Conservation (phyloP, 2,888 invertebrate species). For the Anoncus sp. region DNA sequence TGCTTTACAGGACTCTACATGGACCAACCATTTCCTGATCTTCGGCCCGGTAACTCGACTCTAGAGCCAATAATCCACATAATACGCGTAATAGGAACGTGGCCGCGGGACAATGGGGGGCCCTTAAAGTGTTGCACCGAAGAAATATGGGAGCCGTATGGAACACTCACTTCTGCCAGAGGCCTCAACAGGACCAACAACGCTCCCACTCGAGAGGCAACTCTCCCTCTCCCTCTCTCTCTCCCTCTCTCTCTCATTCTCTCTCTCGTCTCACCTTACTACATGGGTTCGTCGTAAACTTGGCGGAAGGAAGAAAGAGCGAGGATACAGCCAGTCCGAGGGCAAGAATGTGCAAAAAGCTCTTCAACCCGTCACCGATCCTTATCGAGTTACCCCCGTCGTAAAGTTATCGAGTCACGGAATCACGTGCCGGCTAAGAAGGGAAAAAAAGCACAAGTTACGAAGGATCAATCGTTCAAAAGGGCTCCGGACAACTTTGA, state of each 20-base stretch:
- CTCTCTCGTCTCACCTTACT: constrained; percentile 59
- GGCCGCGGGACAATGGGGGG: constrained; percentile 65
- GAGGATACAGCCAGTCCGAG: constrained; percentile 37
- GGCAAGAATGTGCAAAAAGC: constrained; percentile 59
- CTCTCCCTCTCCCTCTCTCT: not conserved
- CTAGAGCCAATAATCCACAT: constrained; percentile 66
- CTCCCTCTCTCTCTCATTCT: constrained; percentile 18
- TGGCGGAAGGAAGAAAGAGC: constrained; percentile 59
- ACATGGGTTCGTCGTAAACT: constrained; percentile 54
- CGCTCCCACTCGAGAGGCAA: constrained; percentile 36
- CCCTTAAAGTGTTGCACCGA: constrained; percentile 62
- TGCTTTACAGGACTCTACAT: constrained; percentile 48
- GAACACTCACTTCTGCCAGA: constrained; percentile 38
- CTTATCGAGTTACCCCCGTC: constrained; percentile 62
- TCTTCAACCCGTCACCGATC: constrained; percentile 56
- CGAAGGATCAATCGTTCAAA: constrained; percentile 50
- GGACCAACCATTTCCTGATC: constrained; percentile 44
- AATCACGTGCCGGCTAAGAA: constrained; percentile 55
- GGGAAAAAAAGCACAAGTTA: constrained; percentile 21
- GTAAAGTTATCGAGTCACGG: constrained; percentile 67
- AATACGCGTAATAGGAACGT: constrained; percentile 67
- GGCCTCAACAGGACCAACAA: constrained; percentile 29
- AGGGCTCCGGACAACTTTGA: no score
- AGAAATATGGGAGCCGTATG: constrained; percentile 62
- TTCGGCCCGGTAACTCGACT: constrained; percentile 63